Evolutionary conservation across 2,797 vertebrate genomes (phyloP).

Genomic region (Liparis tanakae): DNA sequence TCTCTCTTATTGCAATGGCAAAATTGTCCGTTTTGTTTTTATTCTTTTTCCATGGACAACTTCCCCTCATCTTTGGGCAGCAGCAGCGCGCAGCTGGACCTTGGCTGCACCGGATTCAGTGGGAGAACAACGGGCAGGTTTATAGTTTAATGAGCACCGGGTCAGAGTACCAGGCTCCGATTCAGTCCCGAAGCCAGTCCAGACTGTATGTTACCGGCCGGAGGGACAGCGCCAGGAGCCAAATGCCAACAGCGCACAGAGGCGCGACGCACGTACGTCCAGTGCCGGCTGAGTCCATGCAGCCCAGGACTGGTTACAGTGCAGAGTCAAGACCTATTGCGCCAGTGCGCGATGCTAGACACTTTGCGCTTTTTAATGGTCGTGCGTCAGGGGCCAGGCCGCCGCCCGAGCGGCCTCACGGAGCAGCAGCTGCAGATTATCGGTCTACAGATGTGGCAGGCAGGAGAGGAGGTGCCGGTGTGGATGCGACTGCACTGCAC

Average conservation of each 20-base stretch:
- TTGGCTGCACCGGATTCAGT: constrained; percentile 84
- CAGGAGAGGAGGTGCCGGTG: constrained; percentile 35
- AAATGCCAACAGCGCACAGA: constrained; percentile 46
- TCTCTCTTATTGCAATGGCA: constrained; percentile 67
- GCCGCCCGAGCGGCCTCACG: constrained; percentile 23
- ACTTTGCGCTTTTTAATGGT: constrained; percentile 25
- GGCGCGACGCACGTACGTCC: constrained; percentile 40
- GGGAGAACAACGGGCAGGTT: constrained; percentile 85
- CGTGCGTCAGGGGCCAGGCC: constrained; percentile 56
- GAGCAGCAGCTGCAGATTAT: constrained; percentile 31
- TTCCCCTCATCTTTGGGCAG: constrained; percentile 66
- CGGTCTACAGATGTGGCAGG: constrained; percentile 36
- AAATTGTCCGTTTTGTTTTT: constrained; percentile 68
- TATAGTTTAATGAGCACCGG: constrained; percentile 84
- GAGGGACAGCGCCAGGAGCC: constrained; percentile 53
- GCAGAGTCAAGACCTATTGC: constrained; percentile 2
- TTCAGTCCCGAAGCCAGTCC: constrained; percentile 65
- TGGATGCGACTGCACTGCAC: constrained; percentile 19
- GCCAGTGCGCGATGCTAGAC: constrained; percentile 34
- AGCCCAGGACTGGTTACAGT: constrained; percentile 32
- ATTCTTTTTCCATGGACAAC: constrained; percentile 69
- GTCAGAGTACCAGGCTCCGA: constrained; percentile 71
- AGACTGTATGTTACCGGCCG: constrained; percentile 72
- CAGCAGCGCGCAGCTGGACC: constrained; percentile 61
- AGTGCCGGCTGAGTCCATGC: constrained; percentile 42